phyloP scores from a whole-genome alignment of 2,113 vertebrate genomes.

The Lucifuga dentata region DNA sequence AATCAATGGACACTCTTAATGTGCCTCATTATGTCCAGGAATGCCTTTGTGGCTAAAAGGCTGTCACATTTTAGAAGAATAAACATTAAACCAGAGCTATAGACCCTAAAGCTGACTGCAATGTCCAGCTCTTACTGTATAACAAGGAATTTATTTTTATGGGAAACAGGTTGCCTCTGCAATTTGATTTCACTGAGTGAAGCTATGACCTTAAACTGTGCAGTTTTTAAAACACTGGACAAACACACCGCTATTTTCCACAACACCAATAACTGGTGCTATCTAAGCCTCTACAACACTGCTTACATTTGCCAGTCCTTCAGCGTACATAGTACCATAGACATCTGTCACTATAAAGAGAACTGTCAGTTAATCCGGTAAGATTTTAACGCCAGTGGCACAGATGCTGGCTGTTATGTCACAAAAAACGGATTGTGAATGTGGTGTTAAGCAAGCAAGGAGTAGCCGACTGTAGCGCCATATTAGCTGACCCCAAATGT shows the following conservation, averaged over 20 bases:
- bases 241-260: background rate
- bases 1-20: slow-evolving; percentile 24
- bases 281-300: slow-evolving; percentile 8
- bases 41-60: background rate
- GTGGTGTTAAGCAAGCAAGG: slow-evolving; percentile 21
- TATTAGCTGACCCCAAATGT: slow-evolving; percentile 85
- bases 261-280: slow-evolving; percentile 8
- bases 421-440: slow-evolving; percentile 49
- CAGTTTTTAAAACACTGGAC: slow-evolving; percentile 7
- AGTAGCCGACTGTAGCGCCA: slow-evolving; percentile 60
- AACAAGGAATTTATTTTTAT: background rate
- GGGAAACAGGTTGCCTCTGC: background rate
- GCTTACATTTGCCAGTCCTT: slow-evolving; percentile 32
- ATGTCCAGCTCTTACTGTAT: background rate
- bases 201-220: slow-evolving; percentile 22
- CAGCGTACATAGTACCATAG: slow-evolving; percentile 29
- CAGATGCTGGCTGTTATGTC: slow-evolving; percentile 32
- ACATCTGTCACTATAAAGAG: slow-evolving; percentile 50
- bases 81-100: background rate
- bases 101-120: background rate
- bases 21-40: background rate
- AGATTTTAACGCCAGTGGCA: slow-evolving; percentile 34
- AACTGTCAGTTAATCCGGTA: slow-evolving; percentile 49
- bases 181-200: background rate
- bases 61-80: slow-evolving; percentile 4